phyloP scores from a whole-genome alignment of 2,888 invertebrate species.

The Drosophila anomalata region DNA sequence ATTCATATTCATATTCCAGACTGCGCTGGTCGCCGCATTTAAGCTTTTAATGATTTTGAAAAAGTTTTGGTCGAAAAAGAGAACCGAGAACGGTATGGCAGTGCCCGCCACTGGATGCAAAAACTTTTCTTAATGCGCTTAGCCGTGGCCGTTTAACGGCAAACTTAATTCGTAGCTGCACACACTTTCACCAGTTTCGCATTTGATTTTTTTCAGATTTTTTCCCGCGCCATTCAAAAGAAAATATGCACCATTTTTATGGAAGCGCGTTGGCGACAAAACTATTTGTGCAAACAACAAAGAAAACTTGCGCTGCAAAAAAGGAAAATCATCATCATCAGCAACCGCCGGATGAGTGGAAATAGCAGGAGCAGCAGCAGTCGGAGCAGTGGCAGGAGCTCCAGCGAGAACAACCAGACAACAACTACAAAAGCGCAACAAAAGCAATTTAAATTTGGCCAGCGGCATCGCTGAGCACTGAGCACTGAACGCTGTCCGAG shows the following conservation, averaged over 20 bases:
- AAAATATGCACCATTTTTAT: conserved; percentile 68
- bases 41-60: conserved; percentile 64
- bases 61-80: conserved; percentile 32
- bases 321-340: conserved; percentile 68
- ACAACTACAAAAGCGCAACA: conserved; percentile 74
- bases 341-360: conserved; percentile 20
- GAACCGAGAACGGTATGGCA: conserved; percentile 9
- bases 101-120: conserved; percentile 27
- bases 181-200: conserved; percentile 22
- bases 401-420: conserved; percentile 51
- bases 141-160: conserved; percentile 69
- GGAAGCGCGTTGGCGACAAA: conserved; percentile 49
- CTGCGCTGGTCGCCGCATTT: conserved; percentile 44
- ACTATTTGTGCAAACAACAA: conserved; percentile 78
- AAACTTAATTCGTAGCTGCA: conserved; percentile 66
- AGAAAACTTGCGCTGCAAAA: conserved; percentile 72
- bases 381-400: conserved; percentile 11
- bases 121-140: conserved; percentile 70
- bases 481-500: conserved; percentile 51
- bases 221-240: conserved; percentile 62
- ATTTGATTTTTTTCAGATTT: conserved; percentile 29
- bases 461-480: conserved; percentile 47
- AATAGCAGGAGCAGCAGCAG: conserved; percentile 3
- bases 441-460: conserved; percentile 79
- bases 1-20: conserved; percentile 52